Conservation (phyloP, 2,113 vertebrate genomes). For the Sturnus vulgaris region DNA sequence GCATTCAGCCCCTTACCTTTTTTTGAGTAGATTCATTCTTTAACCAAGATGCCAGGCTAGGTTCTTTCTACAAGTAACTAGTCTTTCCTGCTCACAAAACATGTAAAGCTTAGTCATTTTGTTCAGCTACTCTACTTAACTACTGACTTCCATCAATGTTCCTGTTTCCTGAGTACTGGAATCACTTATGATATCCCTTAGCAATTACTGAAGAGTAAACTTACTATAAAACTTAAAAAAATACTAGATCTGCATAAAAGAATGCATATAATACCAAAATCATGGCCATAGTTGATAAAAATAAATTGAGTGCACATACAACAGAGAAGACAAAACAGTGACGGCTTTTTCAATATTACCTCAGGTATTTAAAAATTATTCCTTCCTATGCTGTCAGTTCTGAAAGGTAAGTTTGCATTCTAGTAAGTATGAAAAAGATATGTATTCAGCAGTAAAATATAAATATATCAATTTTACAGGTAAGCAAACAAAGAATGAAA, state of each 20-base stretch:
- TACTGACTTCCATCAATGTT: neutral
- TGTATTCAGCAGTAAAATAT: neutral
- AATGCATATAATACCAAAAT: neutral
- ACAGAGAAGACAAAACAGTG: neutral
- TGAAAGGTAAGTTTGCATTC: neutral
- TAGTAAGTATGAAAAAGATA: neutral
- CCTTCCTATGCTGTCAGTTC: neutral
- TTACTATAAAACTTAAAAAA: neutral
- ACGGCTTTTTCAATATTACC: neutral
- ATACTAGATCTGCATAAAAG: neutral
- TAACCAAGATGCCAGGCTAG: neutral
- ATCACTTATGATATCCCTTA: neutral
- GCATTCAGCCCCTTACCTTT: neutral
- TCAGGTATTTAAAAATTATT: neutral
- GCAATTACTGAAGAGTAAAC: neutral
- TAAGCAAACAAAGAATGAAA: neutral
- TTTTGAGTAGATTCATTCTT: neutral
- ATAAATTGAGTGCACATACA: neutral
- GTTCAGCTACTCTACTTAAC: neutral
- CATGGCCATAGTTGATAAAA: neutral
- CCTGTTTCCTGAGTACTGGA: neutral
- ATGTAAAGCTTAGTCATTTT: neutral
- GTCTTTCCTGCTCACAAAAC: neutral
- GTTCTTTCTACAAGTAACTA: neutral
- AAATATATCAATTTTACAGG: neutral